Base-by-base conservation (phyloP, 2,113 vertebrate genomes). In the Ictalurus punctatus region DNA sequence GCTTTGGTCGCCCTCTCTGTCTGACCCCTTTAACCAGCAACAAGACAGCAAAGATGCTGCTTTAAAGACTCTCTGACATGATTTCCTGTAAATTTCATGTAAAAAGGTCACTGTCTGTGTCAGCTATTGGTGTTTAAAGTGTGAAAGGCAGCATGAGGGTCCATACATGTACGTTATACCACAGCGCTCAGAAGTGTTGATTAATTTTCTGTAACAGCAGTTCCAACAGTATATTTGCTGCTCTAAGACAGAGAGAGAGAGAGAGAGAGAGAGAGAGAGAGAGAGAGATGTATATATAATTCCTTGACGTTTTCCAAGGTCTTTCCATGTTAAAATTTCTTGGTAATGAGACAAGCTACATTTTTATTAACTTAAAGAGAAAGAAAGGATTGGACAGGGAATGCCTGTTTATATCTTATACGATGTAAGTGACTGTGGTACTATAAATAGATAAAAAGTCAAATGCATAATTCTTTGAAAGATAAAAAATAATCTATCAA, bases 41-140 rank as follows among this genome's bases (percentile, higher is more conserved):
- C 52, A 61, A 69, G 87, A 74, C 84, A 85, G 82, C 71, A 67
- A 54, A 73, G 48, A 86, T 52, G 25, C 44, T 61, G 78, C 85
- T 89, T 88, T 59, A 83, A 83, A 88, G 37, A 14, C 85, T n/a
- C 67, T 88, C 59, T 90, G 54, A 86, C 78, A 71, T 61, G 30
- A 48, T 48, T 78, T 86, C 56, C 34, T 30, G 79, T n/a, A 56
- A 84, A 81, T 59, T 73, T n/a, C n/a, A n/a, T n/a, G n/a, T n/a
- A n/a, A n/a, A n/a, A n/a, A n/a, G 88, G 83, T 30, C 61, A 71
- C 8, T 71, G n/a, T 61, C 88, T 86, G 88, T 79, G 83, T 58
- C 23, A 89, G 74, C 54, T 59, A 83, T n/a, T 30, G 44, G 58
- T 67, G 37, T 52, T 16, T 23, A 74, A 16, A 84, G 54, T 85